phyloP scores from a whole-genome alignment of 2,888 invertebrate genomes.

The Agonopterix subpropinquella region DNA sequence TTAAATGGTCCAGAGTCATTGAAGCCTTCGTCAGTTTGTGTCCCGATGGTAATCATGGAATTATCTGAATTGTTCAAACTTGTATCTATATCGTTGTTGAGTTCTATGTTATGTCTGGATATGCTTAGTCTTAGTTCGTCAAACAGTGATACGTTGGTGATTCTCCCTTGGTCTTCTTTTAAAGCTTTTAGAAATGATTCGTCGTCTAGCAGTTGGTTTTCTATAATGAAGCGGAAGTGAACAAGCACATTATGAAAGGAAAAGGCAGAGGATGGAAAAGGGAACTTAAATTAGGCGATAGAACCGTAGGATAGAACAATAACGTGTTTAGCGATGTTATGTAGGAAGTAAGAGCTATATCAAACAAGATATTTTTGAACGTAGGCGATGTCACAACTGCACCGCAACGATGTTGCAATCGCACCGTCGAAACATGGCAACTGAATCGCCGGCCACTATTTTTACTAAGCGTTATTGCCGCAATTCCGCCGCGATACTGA shows the following conservation, averaged over 20 bases:
- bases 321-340: too few species aligned
- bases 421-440: too few species aligned
- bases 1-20: slow-evolving; percentile 5
- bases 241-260: background rate
- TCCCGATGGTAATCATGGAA: slow-evolving; percentile 22
- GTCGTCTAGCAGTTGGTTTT: slow-evolving; percentile 54
- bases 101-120: slow-evolving; percentile 32
- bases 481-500: too few species aligned
- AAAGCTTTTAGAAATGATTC: slow-evolving; percentile 53
- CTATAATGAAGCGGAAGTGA: slow-evolving; percentile 26
- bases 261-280: background rate
- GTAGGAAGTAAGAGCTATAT: too few species aligned
- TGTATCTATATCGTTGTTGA: slow-evolving; percentile 24
- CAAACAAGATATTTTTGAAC: too few species aligned
- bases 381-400: too few species aligned
- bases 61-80: slow-evolving; percentile 18
- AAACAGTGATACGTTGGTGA: slow-evolving; percentile 57
- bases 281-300: too few species aligned
- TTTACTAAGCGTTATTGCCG: too few species aligned
- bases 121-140: slow-evolving; percentile 61
- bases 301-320: too few species aligned
- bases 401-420: too few species aligned
- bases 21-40: slow-evolving; percentile 29
- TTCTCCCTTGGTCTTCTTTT: slow-evolving; percentile 51
- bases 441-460: too few species aligned